Evolutionary conservation across 2,888 invertebrate species (phyloP).

Genomic region (Ecdyonurus torrentis): DNA sequence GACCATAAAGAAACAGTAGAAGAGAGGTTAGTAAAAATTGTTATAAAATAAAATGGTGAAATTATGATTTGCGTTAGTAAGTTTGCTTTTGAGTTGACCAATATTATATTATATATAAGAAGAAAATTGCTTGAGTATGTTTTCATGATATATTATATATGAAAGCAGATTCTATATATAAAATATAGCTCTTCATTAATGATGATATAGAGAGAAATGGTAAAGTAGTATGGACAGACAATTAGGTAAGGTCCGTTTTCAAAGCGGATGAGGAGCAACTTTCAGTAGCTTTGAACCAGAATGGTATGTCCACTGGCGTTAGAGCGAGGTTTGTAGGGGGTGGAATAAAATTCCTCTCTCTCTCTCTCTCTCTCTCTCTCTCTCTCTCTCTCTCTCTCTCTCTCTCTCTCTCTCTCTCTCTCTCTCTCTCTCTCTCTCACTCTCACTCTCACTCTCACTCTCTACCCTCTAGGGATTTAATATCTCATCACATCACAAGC

Average conservation of each 20-base stretch:
- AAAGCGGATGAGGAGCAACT: neutral
- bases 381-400: neutral
- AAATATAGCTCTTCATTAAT: neutral
- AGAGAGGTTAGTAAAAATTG: too few species aligned
- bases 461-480: neutral
- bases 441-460: neutral
- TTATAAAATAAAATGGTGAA: too few species aligned
- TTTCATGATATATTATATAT: too few species aligned
- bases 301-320: too few species aligned
- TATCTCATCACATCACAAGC: neutral
- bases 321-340: too few species aligned
- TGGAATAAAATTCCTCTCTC: neutral
- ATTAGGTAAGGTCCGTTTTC: neutral
- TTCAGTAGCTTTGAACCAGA: neutral
- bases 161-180: too few species aligned
- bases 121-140: too few species aligned
- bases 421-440: neutral
- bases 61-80: too few species aligned
- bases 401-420: neutral
- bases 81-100: too few species aligned
- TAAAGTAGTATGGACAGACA: neutral
- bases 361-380: neutral
- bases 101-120: too few species aligned
- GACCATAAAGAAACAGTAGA: too few species aligned
- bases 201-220: neutral